These are phyloP conservation scores for Drosophila carrolli DNA, from an alignment of 1,140 invertebrate species.

Conservation along the genomic window DNA sequence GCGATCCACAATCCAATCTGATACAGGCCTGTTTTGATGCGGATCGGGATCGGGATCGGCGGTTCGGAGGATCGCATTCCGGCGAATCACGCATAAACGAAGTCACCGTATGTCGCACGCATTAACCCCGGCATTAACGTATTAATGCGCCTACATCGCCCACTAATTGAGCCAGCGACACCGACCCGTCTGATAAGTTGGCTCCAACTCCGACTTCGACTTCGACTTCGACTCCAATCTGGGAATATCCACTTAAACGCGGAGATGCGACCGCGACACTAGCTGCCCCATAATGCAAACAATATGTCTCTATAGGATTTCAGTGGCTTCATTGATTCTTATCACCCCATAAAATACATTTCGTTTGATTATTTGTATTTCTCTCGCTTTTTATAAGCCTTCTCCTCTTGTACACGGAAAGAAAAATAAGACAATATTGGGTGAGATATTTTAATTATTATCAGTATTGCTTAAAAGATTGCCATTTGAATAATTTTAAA, in stretches of 20 bases:
- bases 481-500: background rate
- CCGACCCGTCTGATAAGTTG: slow-evolving; percentile 53
- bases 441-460: background rate
- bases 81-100: slow-evolving; percentile 76
- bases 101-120: slow-evolving; percentile 44
- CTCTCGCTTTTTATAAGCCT: slow-evolving; percentile 72
- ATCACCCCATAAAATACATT: slow-evolving; percentile 85
- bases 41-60: slow-evolving; percentile 14
- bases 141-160: slow-evolving; percentile 82
- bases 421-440: background rate
- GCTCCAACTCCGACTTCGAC: background rate
- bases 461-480: too few species aligned
- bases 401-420: slow-evolving; percentile 3
- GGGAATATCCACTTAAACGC: slow-evolving; percentile 34
- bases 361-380: slow-evolving; percentile 84
- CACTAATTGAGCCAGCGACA: slow-evolving; percentile 77
- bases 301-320: slow-evolving; percentile 85
- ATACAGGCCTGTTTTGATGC: slow-evolving; percentile 3
- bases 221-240: background rate
- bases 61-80: slow-evolving; percentile 46
- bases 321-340: slow-evolving; percentile 85
- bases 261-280: slow-evolving; percentile 25
- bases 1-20: background rate
- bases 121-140: slow-evolving; percentile 66
- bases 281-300: slow-evolving; percentile 82